Evolutionary conservation across 2,888 invertebrate species (phyloP), one percentile per base, ranked within the genome.

Genomic region (Parnassius mnemosyne): DNA sequence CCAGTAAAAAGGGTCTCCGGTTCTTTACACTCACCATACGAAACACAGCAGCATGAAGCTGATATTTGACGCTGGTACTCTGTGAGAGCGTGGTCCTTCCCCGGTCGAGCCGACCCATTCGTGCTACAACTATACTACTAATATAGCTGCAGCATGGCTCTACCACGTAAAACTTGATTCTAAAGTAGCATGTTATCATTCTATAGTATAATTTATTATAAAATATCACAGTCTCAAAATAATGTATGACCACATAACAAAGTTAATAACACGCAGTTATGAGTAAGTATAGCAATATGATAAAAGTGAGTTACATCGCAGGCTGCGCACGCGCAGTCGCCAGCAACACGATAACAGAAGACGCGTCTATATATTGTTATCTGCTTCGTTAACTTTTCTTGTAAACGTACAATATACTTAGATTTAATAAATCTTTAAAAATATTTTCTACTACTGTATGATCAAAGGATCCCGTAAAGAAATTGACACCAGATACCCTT

Each of bases 331-430:
- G 76, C 77, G 76, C 77, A 71, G 65, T 63, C 73, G 66, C 61
- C 60, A 66, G 71, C 72, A 71, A 74, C 71, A 71, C 71, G 75
- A 75, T 78, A 80, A 73, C 70, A 69, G 54, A 70, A 67, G 78
- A 79, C 78, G 79, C 79, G 75, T 77, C 68, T 20, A 20, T 20
- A n/a, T 68, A 72, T 70, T 70, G 68, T 75, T 71, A 75, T 75
- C 74, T 71, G 65, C 62, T 73, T 71, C 70, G 75, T 72, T 66
- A 66, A 66, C 65, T 62, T 47, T 59, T n/a, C 34, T 41, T 46
- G 52, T 65, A 59, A 62, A 65, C 53, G 46, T 16, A n/a, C 42
- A n/a, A 65, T 47, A 53, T 50, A 42, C 25, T 57, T 41, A 2
- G 10, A 44, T 41, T 43, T 43, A 44, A 46, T 52, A 55, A 56